A percentile compares a stretch with the other conserved stretches of the same genome.
phyloP scores from a whole-genome alignment of 2,888 invertebrate genomes.

The Lamproptera curius region DNA sequence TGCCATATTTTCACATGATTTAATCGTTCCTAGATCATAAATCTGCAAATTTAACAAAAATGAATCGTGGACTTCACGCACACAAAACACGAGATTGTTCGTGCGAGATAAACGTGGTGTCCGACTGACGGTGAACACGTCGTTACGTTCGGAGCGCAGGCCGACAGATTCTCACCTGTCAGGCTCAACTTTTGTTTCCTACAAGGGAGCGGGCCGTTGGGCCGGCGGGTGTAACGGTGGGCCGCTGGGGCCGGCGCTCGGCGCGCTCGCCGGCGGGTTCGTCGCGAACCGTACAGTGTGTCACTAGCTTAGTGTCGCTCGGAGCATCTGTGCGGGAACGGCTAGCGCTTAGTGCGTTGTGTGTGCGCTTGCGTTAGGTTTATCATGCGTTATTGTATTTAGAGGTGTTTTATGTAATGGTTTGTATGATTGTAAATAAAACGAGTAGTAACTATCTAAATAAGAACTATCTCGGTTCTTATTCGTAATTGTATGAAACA shows the following conservation, averaged over 20 bases:
- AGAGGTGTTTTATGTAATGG: no score
- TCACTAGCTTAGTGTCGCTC: constrained; percentile 56
- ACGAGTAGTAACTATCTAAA: no score
- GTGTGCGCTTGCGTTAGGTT: constrained; percentile 28
- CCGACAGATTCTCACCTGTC: constrained; percentile 70
- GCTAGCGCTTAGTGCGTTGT: constrained; percentile 61
- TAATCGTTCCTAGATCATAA: no score
- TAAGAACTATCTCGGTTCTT: no score
- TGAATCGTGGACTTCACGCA: no score
- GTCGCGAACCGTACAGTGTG: constrained; percentile 34
- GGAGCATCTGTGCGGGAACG: constrained; percentile 67
- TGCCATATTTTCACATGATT: no score
- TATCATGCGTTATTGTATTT: constrained; percentile 1
- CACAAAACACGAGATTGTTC: neutral
- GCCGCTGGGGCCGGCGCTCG: constrained; percentile 58
- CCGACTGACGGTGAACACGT: constrained; percentile 38
- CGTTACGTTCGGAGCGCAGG: constrained; percentile 28
- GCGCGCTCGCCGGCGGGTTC: constrained; percentile 29
- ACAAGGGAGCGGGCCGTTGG: constrained; percentile 79
- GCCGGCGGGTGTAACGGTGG: constrained; percentile 81
- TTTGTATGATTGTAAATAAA: no score
- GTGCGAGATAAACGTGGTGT: constrained; percentile 13
- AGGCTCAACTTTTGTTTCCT: constrained; percentile 85
- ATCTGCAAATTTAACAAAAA: no score
- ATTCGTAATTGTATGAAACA: no score